These are phyloP conservation scores for Polydrusus cervinus DNA, from an alignment of 2,888 invertebrate genomes.

Conservation along the genomic window DNA sequence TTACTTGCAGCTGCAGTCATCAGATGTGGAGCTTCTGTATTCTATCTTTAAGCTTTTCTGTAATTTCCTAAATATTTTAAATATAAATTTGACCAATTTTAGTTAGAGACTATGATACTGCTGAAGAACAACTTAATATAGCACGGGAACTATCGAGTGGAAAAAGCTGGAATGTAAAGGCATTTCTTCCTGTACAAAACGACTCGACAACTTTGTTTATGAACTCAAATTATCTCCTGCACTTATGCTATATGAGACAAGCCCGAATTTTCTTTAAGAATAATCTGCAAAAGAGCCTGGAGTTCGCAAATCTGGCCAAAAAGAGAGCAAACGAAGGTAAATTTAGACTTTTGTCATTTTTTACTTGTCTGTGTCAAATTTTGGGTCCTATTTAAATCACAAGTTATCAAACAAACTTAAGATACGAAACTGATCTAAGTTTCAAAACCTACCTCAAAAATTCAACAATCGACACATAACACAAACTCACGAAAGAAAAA, in stretches of 20 bases:
- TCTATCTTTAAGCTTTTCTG: no score
- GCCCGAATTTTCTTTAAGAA: conserved; percentile 67
- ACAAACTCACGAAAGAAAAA: no score
- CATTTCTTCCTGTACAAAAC: conserved; percentile 59
- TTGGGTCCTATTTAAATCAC: no score
- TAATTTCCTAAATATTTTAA: no score
- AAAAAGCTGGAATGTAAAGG: conserved; percentile 69
- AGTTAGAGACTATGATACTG: conserved; percentile 62
- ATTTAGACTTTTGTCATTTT: no score
- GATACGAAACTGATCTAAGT: no score
- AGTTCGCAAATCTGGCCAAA: conserved; percentile 73
- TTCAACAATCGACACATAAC: no score
- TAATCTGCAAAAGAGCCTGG: conserved; percentile 71
- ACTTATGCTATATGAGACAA: conserved; percentile 69
- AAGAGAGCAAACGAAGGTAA: conserved; percentile 72
- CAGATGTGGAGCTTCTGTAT: no score
- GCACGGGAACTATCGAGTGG: conserved; percentile 61
- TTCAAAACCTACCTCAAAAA: no score
- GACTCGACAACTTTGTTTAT: conserved; percentile 69
- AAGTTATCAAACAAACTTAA: no score
- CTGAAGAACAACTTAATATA: conserved; percentile 60
- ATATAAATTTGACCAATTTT: conserved; percentile 21
- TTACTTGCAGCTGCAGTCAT: no score
- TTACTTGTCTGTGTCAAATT: no score
- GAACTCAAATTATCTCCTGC: conserved; percentile 71